phyloP scores from a whole-genome alignment of 2,888 invertebrate species.

The Ennomos erosarius region DNA sequence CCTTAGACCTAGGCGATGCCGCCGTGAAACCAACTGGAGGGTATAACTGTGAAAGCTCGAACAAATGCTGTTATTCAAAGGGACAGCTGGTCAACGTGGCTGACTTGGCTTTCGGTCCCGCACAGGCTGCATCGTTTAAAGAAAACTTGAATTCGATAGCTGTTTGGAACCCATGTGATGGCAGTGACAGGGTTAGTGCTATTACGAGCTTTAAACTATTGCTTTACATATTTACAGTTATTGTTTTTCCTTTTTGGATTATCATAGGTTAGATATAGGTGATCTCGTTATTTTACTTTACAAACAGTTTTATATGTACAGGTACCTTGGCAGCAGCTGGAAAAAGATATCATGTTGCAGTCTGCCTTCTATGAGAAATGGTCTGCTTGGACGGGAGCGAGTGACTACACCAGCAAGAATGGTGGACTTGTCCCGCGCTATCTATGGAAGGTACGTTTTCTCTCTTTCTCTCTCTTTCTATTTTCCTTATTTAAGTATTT shows the following conservation, averaged over 20 bases:
- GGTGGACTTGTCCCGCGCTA: constrained; percentile 31
- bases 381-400: constrained; percentile 35
- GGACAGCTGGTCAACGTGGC: constrained; percentile 11
- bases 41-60: background rate
- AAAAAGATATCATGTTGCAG: background rate
- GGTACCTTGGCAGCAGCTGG: constrained; percentile 29
- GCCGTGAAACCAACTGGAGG: constrained; percentile 14
- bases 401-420: constrained; percentile 20
- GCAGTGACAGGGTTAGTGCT: constrained; percentile 20
- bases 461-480: background rate
- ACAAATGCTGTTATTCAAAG: constrained; percentile 18
- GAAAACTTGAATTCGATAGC: constrained; percentile 25
- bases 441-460: constrained; percentile 34
- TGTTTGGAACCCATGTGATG: constrained; percentile 30
- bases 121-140: constrained; percentile 15
- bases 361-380: background rate
- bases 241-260: too few relatives aligned
- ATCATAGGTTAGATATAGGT: too few relatives aligned
- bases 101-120: constrained; percentile 20
- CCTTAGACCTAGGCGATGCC: constrained; percentile 1
- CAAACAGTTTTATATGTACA: background rate
- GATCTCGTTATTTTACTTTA: background rate
- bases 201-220: too few relatives aligned
- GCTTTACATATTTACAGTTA: too few relatives aligned
- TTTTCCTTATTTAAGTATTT: too few relatives aligned